These are phyloP conservation scores for Magallana gigas DNA, from an alignment of 1,140 invertebrate genomes.

Conservation along the genomic window DNA sequence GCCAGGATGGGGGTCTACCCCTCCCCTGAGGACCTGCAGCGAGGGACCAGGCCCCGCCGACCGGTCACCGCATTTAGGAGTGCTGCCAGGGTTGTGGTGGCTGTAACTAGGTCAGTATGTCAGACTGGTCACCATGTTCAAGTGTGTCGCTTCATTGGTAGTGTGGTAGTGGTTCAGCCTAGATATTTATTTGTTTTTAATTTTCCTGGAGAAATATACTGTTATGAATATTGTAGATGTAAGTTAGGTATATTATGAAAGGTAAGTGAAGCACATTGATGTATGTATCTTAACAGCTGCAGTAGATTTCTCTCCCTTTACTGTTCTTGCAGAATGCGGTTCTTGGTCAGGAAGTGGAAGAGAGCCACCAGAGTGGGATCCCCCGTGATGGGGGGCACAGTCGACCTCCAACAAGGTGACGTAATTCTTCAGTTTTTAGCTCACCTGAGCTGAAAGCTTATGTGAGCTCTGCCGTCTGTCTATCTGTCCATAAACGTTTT, in stretches of 20 bases:
- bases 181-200: neutral
- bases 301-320: neutral
- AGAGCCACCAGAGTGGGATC: constrained; percentile 72
- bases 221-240: no score
- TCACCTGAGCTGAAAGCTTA: no score
- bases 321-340: constrained; percentile 83
- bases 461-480: no score
- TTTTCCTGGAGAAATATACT: neutral
- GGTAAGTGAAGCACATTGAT: no score
- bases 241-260: no score
- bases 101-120: constrained; percentile 81
- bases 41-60: constrained; percentile 42
- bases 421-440: no score
- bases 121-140: constrained; percentile 77
- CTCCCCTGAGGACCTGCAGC: constrained; percentile 60
- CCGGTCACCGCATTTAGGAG: constrained; percentile 81
- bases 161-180: constrained; percentile 79
- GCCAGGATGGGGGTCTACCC: constrained; percentile 75
- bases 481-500: neutral
- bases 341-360: constrained; percentile 85
- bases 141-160: constrained; percentile 84
- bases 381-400: constrained; percentile 69
- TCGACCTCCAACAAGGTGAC: constrained; percentile 68
- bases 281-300: no score
- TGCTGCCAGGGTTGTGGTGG: constrained; percentile 84